Percentiles rank a stretch among this genome's conserved stretches.
Evolutionary conservation across 2,888 invertebrate species (phyloP).

Genomic region (Ferrisia virgata): DNA sequence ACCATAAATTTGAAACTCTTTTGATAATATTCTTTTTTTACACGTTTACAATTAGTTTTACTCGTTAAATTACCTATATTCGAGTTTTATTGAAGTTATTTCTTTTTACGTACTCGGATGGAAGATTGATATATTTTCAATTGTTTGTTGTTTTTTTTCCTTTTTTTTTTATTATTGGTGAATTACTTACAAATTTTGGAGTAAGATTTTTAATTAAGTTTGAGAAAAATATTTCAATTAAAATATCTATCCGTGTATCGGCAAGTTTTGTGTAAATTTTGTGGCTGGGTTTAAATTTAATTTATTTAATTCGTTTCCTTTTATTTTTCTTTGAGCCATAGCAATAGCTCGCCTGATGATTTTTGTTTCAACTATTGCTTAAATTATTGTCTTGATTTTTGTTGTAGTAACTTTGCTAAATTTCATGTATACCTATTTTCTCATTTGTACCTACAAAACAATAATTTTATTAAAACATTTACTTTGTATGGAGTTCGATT

Average conservation of each 20-base stretch:
- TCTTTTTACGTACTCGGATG: too few relatives aligned
- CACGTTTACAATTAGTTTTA: neutral
- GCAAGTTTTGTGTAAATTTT: too few relatives aligned
- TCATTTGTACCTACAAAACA: neutral
- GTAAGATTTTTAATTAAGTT: too few relatives aligned
- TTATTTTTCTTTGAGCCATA: neutral
- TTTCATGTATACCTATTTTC: neutral
- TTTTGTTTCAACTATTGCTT: neutral
- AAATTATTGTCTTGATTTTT: neutral
- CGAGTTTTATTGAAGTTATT: neutral
- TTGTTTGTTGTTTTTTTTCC: too few relatives aligned
- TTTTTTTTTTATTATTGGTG: too few relatives aligned
- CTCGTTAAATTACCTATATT: neutral
- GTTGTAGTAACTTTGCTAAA: neutral
- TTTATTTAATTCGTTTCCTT: too few relatives aligned
- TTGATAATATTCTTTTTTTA: neutral
- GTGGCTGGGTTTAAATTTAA: too few relatives aligned
- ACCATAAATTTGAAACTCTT: neutral
- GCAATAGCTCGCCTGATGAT: neutral
- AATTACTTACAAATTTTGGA: too few relatives aligned
- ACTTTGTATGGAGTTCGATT: neutral
- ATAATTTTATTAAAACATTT: neutral
- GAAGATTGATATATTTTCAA: too few relatives aligned
- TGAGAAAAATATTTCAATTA: too few relatives aligned
- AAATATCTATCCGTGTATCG: too few relatives aligned